Evolutionary conservation across 1,140 invertebrate species (phyloP).

Genomic region (Pseudachorutes palmiensis): DNA sequence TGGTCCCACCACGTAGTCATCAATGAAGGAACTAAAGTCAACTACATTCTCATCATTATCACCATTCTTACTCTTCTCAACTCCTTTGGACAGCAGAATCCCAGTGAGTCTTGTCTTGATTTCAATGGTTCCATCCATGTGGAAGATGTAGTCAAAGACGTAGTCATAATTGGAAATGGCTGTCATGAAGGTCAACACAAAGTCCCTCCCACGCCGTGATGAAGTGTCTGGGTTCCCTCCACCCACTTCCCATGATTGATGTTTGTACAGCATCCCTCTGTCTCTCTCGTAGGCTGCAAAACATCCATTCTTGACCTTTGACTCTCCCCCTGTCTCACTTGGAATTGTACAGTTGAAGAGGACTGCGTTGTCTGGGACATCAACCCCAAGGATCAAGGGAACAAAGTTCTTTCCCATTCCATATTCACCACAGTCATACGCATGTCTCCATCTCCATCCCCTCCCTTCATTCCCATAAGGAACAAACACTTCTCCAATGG

Average conservation of each 20-base stretch:
- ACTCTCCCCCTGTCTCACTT: background rate
- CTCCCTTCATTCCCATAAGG: background rate
- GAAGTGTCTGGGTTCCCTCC: background rate
- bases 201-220: background rate
- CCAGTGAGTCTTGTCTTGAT: constrained; percentile 3
- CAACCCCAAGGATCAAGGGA: background rate
- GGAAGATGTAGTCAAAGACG: constrained; percentile 22
- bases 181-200: constrained; percentile 19
- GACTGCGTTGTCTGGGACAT: background rate
- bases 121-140: constrained; percentile 16
- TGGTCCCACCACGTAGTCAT: constrained; percentile 4
- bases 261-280: background rate
- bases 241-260: background rate
- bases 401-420: background rate
- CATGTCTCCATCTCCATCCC: background rate
- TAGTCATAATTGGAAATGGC: constrained; percentile 29
- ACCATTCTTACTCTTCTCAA: background rate
- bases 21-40: background rate
- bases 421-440: background rate
- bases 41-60: background rate
- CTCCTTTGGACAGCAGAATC: background rate
- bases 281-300: background rate
- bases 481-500: background rate
- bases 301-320: background rate
- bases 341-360: background rate